Evolutionary conservation across 1,140 invertebrate species (phyloP).

Genomic region (Cecropterus lyciades): DNA sequence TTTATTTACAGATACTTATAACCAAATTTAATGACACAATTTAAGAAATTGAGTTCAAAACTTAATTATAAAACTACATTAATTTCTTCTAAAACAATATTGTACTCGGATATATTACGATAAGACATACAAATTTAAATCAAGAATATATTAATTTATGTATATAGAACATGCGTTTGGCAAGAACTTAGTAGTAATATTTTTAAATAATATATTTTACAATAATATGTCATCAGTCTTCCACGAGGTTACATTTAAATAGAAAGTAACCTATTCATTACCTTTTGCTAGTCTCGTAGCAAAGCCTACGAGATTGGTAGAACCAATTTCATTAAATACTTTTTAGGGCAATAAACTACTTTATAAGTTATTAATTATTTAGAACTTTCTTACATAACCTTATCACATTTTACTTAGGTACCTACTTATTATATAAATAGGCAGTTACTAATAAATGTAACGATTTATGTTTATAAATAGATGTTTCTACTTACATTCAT

Average conservation of each 20-base stretch:
- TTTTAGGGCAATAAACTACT: slow-evolving; percentile 17
- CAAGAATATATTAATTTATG: neutral
- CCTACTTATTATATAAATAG: slow-evolving; percentile 40
- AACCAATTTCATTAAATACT: slow-evolving; percentile 15
- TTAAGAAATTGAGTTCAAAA: slow-evolving; percentile 12
- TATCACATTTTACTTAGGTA: slow-evolving; percentile 44
- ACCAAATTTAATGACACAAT: slow-evolving; percentile 10
- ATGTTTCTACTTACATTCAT: slow-evolving; percentile 12
- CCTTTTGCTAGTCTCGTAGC: slow-evolving; percentile 24
- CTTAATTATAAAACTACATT: slow-evolving; percentile 27
- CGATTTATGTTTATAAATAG: slow-evolving; percentile 19
- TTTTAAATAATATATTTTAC: slow-evolving; percentile 27
- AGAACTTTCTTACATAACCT: slow-evolving; percentile 20
- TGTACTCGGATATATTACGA: slow-evolving; percentile 7
- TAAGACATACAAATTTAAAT: slow-evolving; percentile 2
- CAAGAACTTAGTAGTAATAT: slow-evolving; percentile 9
- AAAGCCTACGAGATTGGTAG: slow-evolving; percentile 17
- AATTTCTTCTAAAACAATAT: slow-evolving; percentile 23
- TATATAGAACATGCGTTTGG: slow-evolving; percentile 28
- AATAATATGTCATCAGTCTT: slow-evolving; percentile 58
- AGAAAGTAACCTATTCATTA: slow-evolving; percentile 20
- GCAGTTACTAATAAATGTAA: slow-evolving; percentile 24
- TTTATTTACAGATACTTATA: slow-evolving; percentile 33
- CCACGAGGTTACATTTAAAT: slow-evolving; percentile 45
- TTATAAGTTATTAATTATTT: slow-evolving; percentile 12